Evolutionary conservation across 2,797 vertebrate species (phyloP).

Genomic region (Anomalospiza imberbis): DNA sequence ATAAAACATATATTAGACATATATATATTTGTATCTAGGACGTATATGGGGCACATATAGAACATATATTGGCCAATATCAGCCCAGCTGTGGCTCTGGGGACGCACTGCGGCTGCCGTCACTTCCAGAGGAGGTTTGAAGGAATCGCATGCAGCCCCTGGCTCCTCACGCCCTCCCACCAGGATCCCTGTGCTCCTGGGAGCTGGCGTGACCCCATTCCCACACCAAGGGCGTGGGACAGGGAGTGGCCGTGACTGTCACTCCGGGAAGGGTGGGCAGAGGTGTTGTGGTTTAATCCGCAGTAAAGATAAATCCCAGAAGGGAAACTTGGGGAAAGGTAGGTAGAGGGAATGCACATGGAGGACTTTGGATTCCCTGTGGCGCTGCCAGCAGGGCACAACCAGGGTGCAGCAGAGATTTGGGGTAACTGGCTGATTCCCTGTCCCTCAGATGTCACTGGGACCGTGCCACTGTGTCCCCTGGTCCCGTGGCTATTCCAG

Average conservation of each 20-base stretch:
- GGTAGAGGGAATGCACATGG: background rate
- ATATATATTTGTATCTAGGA: background rate
- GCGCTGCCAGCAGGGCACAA: background rate
- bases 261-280: rapidly evolving
- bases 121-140: background rate
- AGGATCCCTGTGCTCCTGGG: background rate
- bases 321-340: background rate
- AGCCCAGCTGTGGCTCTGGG: background rate
- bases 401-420: background rate
- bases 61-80: background rate
- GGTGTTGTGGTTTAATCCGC: rapidly evolving
- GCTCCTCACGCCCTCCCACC: rapidly evolving
- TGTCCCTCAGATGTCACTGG: rapidly evolving
- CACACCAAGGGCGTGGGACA: background rate
- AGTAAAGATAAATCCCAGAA: background rate
- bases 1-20: no score
- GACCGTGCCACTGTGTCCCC: rapidly evolving
- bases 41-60: background rate
- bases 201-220: background rate
- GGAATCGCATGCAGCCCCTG: background rate
- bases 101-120: background rate
- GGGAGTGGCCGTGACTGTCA: rapidly evolving
- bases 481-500: rapidly evolving
- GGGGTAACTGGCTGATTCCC: background rate
- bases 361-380: background rate